Evolutionary conservation across 2,888 invertebrate species (phyloP).

Genomic region (Chorisops tibialis): DNA sequence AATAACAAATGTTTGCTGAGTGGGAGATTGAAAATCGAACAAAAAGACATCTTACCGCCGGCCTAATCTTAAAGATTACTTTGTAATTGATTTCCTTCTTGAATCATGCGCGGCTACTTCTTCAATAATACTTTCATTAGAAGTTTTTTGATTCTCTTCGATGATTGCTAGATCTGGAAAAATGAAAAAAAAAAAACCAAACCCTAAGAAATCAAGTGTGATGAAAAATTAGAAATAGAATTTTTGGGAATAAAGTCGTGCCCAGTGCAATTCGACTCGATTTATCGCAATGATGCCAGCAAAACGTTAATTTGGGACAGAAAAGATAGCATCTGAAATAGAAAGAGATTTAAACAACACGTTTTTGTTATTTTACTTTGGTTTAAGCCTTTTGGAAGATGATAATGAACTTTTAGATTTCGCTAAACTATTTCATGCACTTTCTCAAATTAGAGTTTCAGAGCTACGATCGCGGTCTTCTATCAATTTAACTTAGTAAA

Average conservation of each 20-base stretch:
- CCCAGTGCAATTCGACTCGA: background rate
- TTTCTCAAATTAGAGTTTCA: too few species aligned
- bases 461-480: too few species aligned
- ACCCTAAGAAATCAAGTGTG: too few species aligned
- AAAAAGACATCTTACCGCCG: background rate
- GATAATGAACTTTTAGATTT: too few species aligned
- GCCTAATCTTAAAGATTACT: background rate
- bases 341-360: background rate
- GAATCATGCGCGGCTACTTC: background rate
- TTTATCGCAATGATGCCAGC: background rate
- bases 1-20: background rate
- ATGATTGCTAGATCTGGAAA: too few species aligned
- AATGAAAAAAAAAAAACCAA: too few species aligned
- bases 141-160: too few species aligned
- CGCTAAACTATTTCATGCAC: too few species aligned
- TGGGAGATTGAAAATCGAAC: background rate
- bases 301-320: background rate
- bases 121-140: background rate
- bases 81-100: background rate
- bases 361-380: too few species aligned
- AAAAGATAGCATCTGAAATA: background rate
- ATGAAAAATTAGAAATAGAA: too few species aligned
- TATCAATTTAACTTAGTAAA: too few species aligned
- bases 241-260: background rate
- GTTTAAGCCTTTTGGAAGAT: too few species aligned